phyloP scores from a whole-genome alignment of 2,113 vertebrate species.

The Octodon degus region DNA sequence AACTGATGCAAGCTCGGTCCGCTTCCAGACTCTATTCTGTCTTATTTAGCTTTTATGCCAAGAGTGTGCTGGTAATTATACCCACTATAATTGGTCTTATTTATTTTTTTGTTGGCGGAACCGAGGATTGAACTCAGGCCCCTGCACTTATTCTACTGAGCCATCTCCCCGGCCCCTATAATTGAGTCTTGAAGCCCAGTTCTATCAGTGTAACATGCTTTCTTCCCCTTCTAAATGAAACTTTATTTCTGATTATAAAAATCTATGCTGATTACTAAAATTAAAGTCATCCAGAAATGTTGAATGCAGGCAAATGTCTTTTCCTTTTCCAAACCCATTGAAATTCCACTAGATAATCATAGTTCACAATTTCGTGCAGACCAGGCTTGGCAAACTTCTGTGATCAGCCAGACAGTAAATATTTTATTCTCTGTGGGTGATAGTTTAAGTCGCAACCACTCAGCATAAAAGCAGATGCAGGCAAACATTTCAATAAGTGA shows the following conservation, averaged over 20 bases:
- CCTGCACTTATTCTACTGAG: no score
- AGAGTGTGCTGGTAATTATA: not conserved
- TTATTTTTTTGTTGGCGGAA: no score
- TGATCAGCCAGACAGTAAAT: not conserved
- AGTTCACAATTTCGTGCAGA: not conserved
- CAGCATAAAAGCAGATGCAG: not conserved
- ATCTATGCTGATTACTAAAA: not conserved
- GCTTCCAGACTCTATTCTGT: constrained; percentile 11
- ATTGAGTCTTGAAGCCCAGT: not conserved
- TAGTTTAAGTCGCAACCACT: not conserved
- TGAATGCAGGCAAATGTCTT: not conserved
- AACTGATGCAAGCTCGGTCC: not conserved
- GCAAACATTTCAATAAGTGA: not conserved
- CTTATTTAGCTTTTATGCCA: not conserved
- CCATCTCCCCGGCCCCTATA: not conserved
- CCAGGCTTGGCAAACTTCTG: not conserved
- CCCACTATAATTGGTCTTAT: not conserved
- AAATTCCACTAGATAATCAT: not conserved
- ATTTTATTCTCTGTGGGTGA: not conserved
- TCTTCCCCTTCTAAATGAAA: not conserved
- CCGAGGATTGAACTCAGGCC: no score
- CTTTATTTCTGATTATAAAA: constrained; percentile 49
- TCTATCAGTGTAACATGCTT: not conserved
- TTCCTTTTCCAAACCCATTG: not conserved
- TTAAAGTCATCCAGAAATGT: not conserved